phyloP scores from a whole-genome alignment of 92 coral and sea anemone genomes.

The Meandrina meandrites region DNA sequence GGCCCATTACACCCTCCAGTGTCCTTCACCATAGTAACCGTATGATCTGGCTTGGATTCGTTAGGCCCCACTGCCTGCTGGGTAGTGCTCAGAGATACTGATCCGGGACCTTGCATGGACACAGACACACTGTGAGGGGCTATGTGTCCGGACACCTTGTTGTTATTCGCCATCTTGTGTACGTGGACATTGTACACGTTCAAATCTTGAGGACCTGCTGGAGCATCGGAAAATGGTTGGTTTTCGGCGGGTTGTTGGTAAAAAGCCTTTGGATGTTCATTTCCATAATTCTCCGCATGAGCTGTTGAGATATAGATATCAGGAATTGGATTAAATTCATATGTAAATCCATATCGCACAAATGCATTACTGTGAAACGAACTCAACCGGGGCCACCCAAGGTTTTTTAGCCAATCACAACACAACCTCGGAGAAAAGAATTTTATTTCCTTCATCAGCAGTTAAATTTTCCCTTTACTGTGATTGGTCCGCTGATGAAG shows the following conservation, averaged over 20 bases:
- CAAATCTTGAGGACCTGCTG: not conserved
- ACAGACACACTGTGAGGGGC: constrained; percentile 16
- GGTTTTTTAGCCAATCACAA: too few species aligned
- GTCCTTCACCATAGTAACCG: constrained; percentile 14
- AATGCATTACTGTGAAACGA: too few species aligned
- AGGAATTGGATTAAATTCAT: not conserved
- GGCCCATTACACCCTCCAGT: not conserved
- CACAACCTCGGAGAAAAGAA: too few species aligned
- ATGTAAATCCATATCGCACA: too few species aligned
- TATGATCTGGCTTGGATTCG: constrained; percentile 19
- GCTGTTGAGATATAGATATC: not conserved
- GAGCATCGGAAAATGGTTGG: not conserved
- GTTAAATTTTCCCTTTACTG: too few species aligned
- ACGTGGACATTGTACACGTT: constrained; percentile 20
- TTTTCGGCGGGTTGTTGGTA: not conserved
- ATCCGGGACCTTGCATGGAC: constrained; percentile 39
- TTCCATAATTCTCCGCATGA: not conserved
- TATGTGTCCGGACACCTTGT: constrained; percentile 10
- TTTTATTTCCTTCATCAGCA: too few species aligned
- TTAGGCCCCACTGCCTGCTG: not conserved
- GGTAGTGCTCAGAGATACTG: not conserved
- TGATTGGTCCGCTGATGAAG: too few species aligned
- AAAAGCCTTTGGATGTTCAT: not conserved
- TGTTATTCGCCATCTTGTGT: not conserved
- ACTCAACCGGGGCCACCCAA: too few species aligned